Conservation (phyloP, 2,888 invertebrate species). For the Bugula neritina region DNA sequence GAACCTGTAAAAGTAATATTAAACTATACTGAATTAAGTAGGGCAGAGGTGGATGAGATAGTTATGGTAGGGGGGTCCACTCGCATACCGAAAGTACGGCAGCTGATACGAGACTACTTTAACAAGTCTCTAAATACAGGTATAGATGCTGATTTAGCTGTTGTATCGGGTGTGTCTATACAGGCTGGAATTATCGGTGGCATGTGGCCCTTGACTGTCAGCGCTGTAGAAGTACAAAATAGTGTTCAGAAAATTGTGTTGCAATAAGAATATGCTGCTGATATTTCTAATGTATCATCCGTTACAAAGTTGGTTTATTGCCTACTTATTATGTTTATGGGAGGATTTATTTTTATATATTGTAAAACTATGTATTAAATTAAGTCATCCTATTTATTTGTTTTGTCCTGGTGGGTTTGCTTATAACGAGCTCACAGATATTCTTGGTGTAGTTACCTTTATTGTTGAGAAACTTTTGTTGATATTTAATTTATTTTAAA, state of each 20-base stretch:
- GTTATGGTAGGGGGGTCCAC: constrained; percentile 58
- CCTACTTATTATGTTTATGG: too few species aligned
- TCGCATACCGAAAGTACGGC: constrained; percentile 54
- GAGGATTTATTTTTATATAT: too few species aligned
- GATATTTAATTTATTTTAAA: too few species aligned
- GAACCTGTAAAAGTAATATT: constrained; percentile 54
- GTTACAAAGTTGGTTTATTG: too few species aligned
- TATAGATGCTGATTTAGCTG: constrained; percentile 57
- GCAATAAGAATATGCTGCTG: constrained; percentile 27
- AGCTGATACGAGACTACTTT: constrained; percentile 54
- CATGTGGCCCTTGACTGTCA: constrained; percentile 57
- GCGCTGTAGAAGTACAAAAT: constrained; percentile 50
- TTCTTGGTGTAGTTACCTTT: too few species aligned
- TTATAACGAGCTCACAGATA: too few species aligned
- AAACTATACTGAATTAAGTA: constrained; percentile 44
- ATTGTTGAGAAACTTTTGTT: too few species aligned
- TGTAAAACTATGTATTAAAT: too few species aligned
- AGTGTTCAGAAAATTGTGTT: constrained; percentile 46
- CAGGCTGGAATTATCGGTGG: constrained; percentile 58
- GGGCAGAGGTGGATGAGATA: constrained; percentile 55
- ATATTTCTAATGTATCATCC: too few species aligned
- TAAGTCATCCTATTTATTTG: too few species aligned
- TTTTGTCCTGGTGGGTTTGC: too few species aligned
- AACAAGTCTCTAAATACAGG: constrained; percentile 43
- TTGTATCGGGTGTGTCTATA: constrained; percentile 56